phyloP scores from a whole-genome alignment of 2,888 invertebrate genomes.

The Eupeodes luniger region DNA sequence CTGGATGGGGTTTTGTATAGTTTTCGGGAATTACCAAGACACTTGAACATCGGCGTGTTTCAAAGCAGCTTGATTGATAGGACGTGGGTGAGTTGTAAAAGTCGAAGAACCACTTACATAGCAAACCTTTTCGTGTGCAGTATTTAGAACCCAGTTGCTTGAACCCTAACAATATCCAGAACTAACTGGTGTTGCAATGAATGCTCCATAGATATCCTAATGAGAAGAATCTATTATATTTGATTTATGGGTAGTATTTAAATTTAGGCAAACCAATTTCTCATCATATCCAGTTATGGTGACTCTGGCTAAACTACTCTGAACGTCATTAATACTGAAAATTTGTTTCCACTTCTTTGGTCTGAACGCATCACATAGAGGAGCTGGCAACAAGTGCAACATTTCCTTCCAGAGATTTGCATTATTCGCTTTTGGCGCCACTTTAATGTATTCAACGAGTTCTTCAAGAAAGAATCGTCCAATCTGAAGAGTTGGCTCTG shows the following conservation, averaged over 20 bases:
- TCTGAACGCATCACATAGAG: slow-evolving; percentile 89
- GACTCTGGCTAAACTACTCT: slow-evolving; percentile 93
- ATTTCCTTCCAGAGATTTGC: slow-evolving; percentile 95
- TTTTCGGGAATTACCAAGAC: slow-evolving; percentile 94
- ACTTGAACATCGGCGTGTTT: slow-evolving; percentile 95
- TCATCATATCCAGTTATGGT: slow-evolving; percentile 98
- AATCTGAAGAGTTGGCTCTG: slow-evolving; percentile 98
- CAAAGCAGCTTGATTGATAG: slow-evolving; percentile 95
- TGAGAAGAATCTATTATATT: background rate
- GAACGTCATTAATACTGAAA: slow-evolving; percentile 91
- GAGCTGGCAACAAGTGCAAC: slow-evolving; percentile 90
- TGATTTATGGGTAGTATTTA: too few species aligned
- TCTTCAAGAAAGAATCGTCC: slow-evolving; percentile 96
- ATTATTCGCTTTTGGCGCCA: slow-evolving; percentile 89
- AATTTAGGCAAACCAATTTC: slow-evolving; percentile 86
- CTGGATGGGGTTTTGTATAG: slow-evolving; percentile 90
- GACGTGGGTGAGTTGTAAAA: slow-evolving; percentile 96
- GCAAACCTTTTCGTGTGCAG: slow-evolving; percentile 95
- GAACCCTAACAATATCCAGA: slow-evolving; percentile 98
- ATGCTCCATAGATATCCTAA: slow-evolving; percentile 93
- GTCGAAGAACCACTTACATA: slow-evolving; percentile 98
- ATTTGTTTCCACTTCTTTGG: slow-evolving; percentile 95
- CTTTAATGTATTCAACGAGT: slow-evolving; percentile 94
- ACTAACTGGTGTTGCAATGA: slow-evolving; percentile 96
- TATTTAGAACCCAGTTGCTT: slow-evolving; percentile 97